Conservation (phyloP, 2,888 invertebrate genomes). For the Julus scanicus region DNA sequence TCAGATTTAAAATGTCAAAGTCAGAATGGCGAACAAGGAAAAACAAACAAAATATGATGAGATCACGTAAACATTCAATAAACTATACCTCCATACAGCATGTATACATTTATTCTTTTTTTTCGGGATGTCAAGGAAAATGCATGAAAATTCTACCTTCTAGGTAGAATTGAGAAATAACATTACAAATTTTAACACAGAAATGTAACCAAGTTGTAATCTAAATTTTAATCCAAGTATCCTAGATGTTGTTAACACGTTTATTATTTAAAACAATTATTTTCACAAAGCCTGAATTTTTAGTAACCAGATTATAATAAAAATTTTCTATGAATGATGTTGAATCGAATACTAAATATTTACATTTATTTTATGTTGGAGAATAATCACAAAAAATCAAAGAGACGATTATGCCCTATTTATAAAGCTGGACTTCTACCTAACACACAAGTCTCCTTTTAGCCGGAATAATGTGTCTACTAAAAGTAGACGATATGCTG, state of each 20-base stretch:
- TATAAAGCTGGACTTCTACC: background rate
- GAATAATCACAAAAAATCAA: no score
- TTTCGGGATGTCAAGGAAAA: background rate
- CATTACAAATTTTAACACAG: no score
- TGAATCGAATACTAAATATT: no score
- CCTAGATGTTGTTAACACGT: no score
- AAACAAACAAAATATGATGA: background rate
- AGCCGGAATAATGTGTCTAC: background rate
- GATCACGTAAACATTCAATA: background rate
- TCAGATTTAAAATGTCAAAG: slow-evolving; percentile 19
- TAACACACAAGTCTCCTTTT: background rate
- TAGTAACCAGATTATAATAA: no score
- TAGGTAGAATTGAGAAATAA: no score
- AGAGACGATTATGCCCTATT: background rate
- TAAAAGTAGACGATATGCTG: background rate
- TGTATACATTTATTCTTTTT: background rate
- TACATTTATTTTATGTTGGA: no score
- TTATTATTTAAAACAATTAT: no score
- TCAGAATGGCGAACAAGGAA: background rate
- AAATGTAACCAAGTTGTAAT: no score
- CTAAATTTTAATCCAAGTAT: no score
- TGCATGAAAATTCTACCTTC: background rate
- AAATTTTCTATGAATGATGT: background rate
- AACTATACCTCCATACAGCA: background rate
- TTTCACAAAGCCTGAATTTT: no score